These are phyloP conservation scores for Dermochelys coriacea DNA, from an alignment of 2,797 vertebrate genomes.

Conservation along the genomic window DNA sequence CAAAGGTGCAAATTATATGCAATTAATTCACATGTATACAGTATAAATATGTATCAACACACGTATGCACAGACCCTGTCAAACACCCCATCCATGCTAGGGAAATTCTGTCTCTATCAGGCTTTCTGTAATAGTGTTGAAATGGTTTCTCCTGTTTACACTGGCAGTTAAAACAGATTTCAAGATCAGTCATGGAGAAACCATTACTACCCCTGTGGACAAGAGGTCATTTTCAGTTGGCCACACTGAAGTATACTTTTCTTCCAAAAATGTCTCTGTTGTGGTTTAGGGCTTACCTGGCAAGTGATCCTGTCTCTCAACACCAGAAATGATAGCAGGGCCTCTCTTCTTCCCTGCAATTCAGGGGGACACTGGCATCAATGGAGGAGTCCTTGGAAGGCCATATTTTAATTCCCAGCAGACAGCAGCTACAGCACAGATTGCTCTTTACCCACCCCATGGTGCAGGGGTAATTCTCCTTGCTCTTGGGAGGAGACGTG, in stretches of 20 bases:
- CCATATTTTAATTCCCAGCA: neutral
- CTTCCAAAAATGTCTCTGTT: neutral
- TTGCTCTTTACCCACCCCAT: constrained; percentile 5
- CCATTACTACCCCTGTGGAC: neutral
- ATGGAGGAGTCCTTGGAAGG: rapidly evolving
- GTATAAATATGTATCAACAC: no score
- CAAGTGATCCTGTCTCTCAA: neutral
- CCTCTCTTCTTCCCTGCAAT: neutral
- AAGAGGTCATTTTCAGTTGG: neutral
- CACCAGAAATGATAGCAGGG: neutral
- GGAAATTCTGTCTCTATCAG: neutral
- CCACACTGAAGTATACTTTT: neutral
- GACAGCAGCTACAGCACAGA: neutral
- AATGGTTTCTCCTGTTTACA: neutral
- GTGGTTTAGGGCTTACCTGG: neutral
- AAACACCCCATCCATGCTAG: neutral
- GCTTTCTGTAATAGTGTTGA: neutral
- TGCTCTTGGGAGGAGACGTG: constrained; percentile 2
- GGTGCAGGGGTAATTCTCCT: neutral
- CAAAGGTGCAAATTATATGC: neutral
- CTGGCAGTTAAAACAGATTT: neutral
- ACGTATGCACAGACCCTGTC: neutral
- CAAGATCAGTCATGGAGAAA: neutral
- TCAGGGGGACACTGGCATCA: neutral
- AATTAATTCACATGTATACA: neutral